Conservation (phyloP, 2,113 vertebrate species). For the Pygoscelis adeliae region DNA sequence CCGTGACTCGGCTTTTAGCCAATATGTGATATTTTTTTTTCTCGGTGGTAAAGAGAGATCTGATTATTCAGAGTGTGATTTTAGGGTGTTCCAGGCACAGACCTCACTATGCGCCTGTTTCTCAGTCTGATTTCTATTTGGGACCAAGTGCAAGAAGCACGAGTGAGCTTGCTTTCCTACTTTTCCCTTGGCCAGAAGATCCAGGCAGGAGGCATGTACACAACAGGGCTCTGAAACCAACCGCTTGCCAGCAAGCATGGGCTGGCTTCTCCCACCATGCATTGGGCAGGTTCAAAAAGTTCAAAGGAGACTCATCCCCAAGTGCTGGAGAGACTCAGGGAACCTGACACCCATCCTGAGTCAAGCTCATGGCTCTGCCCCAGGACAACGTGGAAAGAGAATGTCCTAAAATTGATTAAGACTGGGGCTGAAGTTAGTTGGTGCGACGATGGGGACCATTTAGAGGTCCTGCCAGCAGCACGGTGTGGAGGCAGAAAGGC, state of each 20-base stretch:
- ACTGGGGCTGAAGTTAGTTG: neutral
- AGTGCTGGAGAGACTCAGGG: neutral
- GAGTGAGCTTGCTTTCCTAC: neutral
- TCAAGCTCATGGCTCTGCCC: neutral
- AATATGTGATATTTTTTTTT: neutral
- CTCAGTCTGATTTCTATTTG: neutral
- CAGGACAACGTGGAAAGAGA: neutral
- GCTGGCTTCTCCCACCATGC: neutral
- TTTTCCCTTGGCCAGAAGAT: neutral
- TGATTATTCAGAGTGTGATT: neutral
- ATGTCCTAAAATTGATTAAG: neutral
- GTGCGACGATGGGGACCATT: neutral
- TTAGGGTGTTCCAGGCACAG: neutral
- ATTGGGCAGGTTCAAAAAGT: neutral
- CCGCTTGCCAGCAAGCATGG: neutral
- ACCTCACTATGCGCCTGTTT: fast-evolving
- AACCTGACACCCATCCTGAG: neutral
- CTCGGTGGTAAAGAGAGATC: neutral
- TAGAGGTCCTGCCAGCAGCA: neutral
- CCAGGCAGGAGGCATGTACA: neutral
- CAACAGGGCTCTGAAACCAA: neutral
- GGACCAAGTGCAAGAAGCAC: neutral
- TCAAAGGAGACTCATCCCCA: neutral
- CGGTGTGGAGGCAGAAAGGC: neutral
- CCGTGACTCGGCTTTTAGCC: neutral